Conservation (phyloP, 2,113 vertebrate genomes). For the Parotia lawesii region DNA sequence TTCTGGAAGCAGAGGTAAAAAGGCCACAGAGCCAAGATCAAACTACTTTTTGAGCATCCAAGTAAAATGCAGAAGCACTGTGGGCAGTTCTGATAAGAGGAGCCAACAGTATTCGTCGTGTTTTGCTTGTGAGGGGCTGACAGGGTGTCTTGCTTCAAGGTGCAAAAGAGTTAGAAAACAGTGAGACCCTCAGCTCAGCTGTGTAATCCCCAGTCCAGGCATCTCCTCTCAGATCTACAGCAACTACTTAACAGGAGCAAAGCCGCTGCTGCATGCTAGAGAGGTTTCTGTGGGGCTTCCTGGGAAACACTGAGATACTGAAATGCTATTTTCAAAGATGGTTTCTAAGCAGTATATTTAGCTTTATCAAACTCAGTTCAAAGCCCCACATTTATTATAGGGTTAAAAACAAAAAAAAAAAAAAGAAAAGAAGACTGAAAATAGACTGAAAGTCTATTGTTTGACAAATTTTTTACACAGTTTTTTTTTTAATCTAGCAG, state of each 20-base stretch:
- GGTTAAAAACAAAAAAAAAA: not conserved
- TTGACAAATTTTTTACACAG: not conserved
- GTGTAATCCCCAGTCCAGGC: not conserved
- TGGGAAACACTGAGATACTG: not conserved
- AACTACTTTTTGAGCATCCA: not conserved
- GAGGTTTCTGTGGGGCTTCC: not conserved
- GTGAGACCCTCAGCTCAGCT: not conserved
- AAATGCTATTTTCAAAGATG: not conserved
- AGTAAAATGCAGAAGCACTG: not conserved
- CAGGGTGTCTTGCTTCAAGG: not conserved
- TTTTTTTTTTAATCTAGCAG: not conserved
- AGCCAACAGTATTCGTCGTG: rapidly evolving
- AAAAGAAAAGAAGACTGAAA: not conserved
- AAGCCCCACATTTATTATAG: not conserved
- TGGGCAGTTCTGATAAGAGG: not conserved
- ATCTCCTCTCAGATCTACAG: not conserved
- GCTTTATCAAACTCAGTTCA: not conserved
- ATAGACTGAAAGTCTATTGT: not conserved
- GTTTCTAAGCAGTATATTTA: not conserved
- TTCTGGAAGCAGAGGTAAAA: not conserved
- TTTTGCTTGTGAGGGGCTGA: not conserved
- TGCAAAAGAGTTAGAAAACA: not conserved
- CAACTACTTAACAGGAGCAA: not conserved
- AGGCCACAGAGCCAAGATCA: not conserved
- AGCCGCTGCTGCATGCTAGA: not conserved